phyloP scores from a whole-genome alignment of 1,140 invertebrate genomes.

The Drosophila varians region DNA sequence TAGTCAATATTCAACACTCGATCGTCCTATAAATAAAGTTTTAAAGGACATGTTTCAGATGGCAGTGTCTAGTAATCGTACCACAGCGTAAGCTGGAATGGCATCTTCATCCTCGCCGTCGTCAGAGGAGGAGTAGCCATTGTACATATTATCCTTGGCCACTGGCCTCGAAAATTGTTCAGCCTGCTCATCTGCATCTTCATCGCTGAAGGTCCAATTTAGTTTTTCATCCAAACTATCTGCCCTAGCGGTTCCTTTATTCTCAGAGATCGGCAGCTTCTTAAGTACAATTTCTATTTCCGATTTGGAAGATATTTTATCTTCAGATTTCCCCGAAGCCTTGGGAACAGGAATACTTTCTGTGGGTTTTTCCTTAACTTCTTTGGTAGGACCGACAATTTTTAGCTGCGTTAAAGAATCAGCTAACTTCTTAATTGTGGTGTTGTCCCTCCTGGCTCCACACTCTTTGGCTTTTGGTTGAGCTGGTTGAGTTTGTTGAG shows the following conservation, averaged over 20 bases:
- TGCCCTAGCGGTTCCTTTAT: background rate
- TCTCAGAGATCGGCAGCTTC: background rate
- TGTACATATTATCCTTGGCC: background rate
- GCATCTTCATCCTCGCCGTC: conserved; percentile 43
- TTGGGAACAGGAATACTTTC: background rate
- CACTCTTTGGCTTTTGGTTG: background rate
- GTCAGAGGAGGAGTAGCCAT: conserved; percentile 20
- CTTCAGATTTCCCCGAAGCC: background rate
- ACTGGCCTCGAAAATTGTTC: background rate
- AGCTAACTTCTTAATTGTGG: background rate
- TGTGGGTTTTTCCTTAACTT: background rate
- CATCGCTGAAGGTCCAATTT: background rate
- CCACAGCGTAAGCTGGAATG: conserved; percentile 51
- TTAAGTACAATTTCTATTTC: background rate
- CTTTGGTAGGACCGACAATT: background rate
- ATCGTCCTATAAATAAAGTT: conserved; percentile 10
- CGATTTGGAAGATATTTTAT: background rate
- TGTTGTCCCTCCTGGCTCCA: background rate
- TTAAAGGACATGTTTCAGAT: background rate
- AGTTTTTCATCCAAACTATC: background rate
- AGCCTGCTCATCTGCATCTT: background rate
- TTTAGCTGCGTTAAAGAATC: background rate
- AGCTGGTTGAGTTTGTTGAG: too few species aligned
- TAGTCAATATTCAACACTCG: conserved; percentile 59
- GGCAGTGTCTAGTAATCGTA: too few species aligned